Percentiles rank a stretch among this genome's conserved stretches.
Evolutionary conservation across 1,140 invertebrate species (phyloP).

Genomic region (Rhyzopertha dominica): DNA sequence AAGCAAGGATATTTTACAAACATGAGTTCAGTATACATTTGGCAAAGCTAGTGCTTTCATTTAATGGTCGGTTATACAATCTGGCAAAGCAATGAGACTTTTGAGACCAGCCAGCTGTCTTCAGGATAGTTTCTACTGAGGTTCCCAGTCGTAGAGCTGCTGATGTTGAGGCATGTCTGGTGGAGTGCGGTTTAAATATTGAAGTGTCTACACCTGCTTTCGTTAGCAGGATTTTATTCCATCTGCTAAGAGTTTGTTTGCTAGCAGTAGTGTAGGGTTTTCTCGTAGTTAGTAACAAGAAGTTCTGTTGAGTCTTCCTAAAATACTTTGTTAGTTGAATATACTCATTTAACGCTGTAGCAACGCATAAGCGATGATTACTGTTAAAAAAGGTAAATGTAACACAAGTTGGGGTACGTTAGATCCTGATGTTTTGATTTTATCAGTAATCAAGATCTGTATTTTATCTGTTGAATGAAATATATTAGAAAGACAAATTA

Average conservation of each 20-base stretch:
- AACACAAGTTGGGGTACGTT: no score
- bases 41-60: slow-evolving; percentile 22
- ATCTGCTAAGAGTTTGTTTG: slow-evolving; percentile 18
- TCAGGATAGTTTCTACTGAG: slow-evolving; percentile 19
- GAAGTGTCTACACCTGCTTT: slow-evolving; percentile 17
- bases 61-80: slow-evolving; percentile 23
- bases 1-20: no score
- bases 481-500: slow-evolving; percentile 3
- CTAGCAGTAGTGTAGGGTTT: slow-evolving; percentile 13
- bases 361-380: no score
- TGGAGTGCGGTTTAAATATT: slow-evolving; percentile 18
- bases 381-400: no score
- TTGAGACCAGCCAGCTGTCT: slow-evolving; percentile 25
- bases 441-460: no score
- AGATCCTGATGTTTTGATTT: no score
- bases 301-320: no score
- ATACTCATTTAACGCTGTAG: no score
- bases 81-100: slow-evolving; percentile 18
- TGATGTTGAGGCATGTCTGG: slow-evolving; percentile 25
- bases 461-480: no score
- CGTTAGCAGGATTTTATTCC: slow-evolving; percentile 17
- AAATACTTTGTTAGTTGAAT: no score
- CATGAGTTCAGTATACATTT: no score
- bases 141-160: slow-evolving; percentile 18
- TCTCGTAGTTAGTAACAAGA: slow-evolving; percentile 14